These are phyloP conservation scores for Bolinopsis microptera DNA, from an alignment of 37 sponge, comb jelly and placozoan genomes.

Conservation along the genomic window DNA sequence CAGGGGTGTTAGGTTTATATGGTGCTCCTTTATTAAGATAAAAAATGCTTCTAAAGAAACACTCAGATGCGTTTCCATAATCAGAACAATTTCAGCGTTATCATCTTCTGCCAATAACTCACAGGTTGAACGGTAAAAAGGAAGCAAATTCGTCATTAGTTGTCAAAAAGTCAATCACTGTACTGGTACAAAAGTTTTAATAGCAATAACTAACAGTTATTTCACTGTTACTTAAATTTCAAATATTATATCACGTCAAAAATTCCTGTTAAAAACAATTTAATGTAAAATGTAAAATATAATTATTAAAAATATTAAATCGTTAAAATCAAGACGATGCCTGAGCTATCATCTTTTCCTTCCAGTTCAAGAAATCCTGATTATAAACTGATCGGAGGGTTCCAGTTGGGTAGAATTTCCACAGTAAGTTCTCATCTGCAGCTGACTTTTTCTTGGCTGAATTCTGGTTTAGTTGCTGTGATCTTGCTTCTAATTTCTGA, in stretches of 20 bases:
- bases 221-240: background rate
- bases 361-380: constrained; percentile 34
- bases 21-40: no score
- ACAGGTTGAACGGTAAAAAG: no score
- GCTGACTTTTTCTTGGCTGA: background rate
- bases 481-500: constrained; percentile 23
- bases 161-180: no score
- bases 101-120: no score
- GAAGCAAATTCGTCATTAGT: no score
- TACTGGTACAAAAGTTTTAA: no score
- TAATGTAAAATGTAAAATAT: background rate
- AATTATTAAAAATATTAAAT: background rate
- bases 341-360: background rate
- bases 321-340: background rate
- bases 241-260: background rate
- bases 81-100: no score
- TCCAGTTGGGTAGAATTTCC: constrained; percentile 36
- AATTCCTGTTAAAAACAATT: background rate
- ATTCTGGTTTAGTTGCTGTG: background rate
- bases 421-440: background rate
- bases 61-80: no score
- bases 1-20: background rate
- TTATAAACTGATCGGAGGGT: constrained; percentile 16
- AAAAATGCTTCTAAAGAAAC: no score
- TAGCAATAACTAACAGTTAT: no score